Conservation (phyloP, 2,888 invertebrate species). For the Zele albiditarsus region DNA sequence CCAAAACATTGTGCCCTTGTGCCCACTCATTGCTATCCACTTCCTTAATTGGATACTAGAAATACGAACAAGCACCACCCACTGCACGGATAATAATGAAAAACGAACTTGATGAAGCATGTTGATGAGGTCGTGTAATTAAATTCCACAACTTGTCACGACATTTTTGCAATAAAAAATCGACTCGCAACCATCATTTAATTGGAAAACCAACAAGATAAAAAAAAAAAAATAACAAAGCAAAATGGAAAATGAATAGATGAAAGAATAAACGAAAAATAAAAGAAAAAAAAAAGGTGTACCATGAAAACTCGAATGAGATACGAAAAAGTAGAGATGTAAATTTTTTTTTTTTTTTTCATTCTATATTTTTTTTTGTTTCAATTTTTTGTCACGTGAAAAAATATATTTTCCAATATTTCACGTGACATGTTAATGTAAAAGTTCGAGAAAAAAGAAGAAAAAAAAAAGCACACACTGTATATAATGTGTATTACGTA, state of each 20-base stretch:
- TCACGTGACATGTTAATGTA: conserved; percentile 8
- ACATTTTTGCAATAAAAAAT: neutral
- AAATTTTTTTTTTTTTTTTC: neutral
- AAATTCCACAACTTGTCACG: conserved; percentile 1
- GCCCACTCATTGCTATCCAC: neutral
- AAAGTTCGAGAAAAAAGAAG: neutral
- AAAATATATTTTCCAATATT: conserved; percentile 5
- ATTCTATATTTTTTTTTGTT: too few species aligned
- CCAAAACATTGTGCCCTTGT: neutral
- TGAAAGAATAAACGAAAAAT: neutral
- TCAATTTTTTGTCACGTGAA: neutral
- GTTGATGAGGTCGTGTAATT: neutral
- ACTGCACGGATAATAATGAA: neutral
- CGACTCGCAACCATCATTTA: neutral
- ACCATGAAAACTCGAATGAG: too few species aligned
- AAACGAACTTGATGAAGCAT: neutral
- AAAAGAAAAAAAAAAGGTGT: too few species aligned
- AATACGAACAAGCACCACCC: neutral
- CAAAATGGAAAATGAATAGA: neutral
- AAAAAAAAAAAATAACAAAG: neutral
- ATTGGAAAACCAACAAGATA: neutral
- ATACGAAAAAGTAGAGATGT: neutral
- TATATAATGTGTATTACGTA: neutral
- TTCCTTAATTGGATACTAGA: neutral
- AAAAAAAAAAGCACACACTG: neutral